A percentile compares a stretch with the other conserved stretches of the same genome.
Conservation (phyloP, 1,140 invertebrate genomes). For the Philotrypesis tridentata region DNA sequence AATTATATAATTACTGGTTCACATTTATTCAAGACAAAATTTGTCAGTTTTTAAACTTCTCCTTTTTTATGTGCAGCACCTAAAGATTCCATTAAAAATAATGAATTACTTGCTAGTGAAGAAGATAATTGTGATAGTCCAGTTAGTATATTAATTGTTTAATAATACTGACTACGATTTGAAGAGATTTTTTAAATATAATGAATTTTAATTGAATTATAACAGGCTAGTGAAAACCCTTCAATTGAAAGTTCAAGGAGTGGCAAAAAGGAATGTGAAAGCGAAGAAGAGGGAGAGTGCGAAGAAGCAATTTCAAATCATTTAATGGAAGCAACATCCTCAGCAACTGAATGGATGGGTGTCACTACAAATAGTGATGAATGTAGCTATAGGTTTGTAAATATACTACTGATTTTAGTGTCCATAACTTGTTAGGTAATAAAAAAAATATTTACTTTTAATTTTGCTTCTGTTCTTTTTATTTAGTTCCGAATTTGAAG, state of each 20-base stretch:
- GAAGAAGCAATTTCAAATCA: conserved; percentile 73
- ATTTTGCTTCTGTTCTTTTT: conserved; percentile 27
- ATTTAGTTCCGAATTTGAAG: conserved; percentile 80
- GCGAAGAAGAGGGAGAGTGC: conserved; percentile 78
- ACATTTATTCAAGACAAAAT: conserved; percentile 24
- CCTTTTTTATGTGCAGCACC: conserved; percentile 62
- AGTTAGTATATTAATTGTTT: conserved; percentile 53
- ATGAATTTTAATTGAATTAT: background rate
- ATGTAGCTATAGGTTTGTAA: conserved; percentile 81
- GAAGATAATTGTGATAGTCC: conserved; percentile 57
- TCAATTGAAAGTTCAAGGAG: conserved; percentile 60
- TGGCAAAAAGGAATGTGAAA: conserved; percentile 68
- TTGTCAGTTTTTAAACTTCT: conserved; percentile 50
- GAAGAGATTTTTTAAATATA: background rate
- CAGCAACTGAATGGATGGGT: conserved; percentile 87
- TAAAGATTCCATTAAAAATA: conserved; percentile 54
- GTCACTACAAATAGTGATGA: conserved; percentile 91
- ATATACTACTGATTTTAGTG: background rate
- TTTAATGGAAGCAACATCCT: conserved; percentile 77
- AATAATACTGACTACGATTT: background rate
- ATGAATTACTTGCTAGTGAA: conserved; percentile 59
- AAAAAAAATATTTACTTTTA: background rate
- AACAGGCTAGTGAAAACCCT: conserved; percentile 60
- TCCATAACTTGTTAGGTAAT: background rate
- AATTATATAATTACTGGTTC: background rate